Base-by-base conservation (phyloP, 2,888 invertebrate species). In the Cryptosula pallasiana region DNA sequence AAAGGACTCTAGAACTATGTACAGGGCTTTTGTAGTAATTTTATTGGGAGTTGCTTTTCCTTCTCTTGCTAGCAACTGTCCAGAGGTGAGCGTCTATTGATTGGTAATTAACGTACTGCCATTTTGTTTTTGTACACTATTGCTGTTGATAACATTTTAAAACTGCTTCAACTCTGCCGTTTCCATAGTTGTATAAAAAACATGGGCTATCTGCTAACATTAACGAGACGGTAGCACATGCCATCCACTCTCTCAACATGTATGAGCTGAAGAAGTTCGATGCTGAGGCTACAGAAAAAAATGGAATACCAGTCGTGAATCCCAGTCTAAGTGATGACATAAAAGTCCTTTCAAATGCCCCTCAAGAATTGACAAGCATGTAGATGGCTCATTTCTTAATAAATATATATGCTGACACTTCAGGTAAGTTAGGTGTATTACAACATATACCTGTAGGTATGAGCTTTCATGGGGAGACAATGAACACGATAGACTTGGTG, bases 221-320 rank as follows among this genome's bases (percentile, higher is more conserved):
- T 72, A 79, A 79, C 54, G 79, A 78, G 71, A 78, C 78, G 1
- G 76, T 79, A 9, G 79, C 77, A 0, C 79, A 79, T 69, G 78
- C 79, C 3, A 75, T 79, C 23, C 79, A 79, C 73, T 78, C 78
- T 2, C 76, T 79, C 77, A 78, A 78, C 0, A 76, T 79, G 5
- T 74, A 77, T 34, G 79, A 77, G 2, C 75, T 79, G 71, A 74
- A 72, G 70, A 71, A 79, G 58, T 79, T 79, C 74, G 75, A 76
- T 70, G 73, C 74, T 0, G 69, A 72, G 35, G 78, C 78, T 1
- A 73, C 77, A 9, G 74, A 72, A 20, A 72, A 75, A 29, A 79
- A 79, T 70, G 75, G 72, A 45, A 75, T 79, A 2, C 79, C 79
- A 20, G 79, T 79, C 0, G 79, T 79, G 1, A 79, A 79, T 73